phyloP scores from a whole-genome alignment of 1,140 invertebrate species.

The Liolophura sinensis region DNA sequence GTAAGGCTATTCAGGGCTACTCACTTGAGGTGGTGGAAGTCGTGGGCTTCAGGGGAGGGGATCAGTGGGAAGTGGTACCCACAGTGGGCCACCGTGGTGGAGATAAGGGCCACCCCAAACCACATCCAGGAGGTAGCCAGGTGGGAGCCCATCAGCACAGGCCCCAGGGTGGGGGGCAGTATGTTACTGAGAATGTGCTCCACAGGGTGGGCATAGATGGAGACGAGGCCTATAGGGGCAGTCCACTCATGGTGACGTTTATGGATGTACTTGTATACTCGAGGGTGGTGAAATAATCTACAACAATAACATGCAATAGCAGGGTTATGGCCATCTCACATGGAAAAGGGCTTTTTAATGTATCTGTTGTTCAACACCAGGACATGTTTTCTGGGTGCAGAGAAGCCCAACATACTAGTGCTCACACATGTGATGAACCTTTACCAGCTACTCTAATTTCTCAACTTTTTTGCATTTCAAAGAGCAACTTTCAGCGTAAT shows the following conservation, averaged over 20 bases:
- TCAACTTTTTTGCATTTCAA: neutral
- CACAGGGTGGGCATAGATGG: constrained; percentile 84
- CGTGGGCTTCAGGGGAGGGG: constrained; percentile 87
- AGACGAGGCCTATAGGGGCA: constrained; percentile 66
- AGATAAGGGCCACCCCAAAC: constrained; percentile 78
- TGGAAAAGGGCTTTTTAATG: too few relatives aligned
- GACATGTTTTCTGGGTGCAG: too few relatives aligned
- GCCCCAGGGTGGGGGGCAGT: constrained; percentile 77
- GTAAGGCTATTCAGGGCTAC: too few relatives aligned
- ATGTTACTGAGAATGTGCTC: constrained; percentile 86
- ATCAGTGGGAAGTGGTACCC: constrained; percentile 89
- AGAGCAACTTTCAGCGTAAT: too few relatives aligned
- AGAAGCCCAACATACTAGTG: neutral
- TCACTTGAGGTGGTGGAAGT: constrained; percentile 81
- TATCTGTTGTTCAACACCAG: too few relatives aligned
- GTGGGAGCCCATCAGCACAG: constrained; percentile 80
- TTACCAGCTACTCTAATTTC: neutral
- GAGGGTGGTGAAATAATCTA: constrained; percentile 76
- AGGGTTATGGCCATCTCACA: too few relatives aligned
- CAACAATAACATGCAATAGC: constrained; percentile 18
- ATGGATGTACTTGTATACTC: constrained; percentile 81
- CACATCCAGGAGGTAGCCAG: constrained; percentile 82
- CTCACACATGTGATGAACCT: neutral
- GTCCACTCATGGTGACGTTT: constrained; percentile 71
- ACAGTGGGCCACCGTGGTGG: constrained; percentile 83